Evolutionary conservation across 2,888 invertebrate species (phyloP).

Genomic region (Amiota mariae): DNA sequence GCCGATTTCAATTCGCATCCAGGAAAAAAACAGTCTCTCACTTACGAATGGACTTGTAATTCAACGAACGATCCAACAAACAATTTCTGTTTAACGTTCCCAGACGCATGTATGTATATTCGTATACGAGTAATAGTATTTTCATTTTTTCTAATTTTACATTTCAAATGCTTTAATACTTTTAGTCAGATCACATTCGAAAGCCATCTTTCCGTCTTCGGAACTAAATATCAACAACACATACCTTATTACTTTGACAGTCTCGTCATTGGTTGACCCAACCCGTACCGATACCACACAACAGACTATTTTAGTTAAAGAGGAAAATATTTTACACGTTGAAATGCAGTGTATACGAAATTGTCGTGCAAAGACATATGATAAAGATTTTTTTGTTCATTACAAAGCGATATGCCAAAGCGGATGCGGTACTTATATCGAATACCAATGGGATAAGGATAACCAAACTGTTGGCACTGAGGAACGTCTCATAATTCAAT

Average conservation of each 20-base stretch:
- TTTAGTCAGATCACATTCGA: too few species aligned
- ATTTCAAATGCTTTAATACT: too few species aligned
- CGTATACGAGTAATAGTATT: too few species aligned
- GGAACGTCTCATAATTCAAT: background rate
- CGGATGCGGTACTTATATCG: too few species aligned
- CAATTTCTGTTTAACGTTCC: too few species aligned
- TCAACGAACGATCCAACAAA: background rate
- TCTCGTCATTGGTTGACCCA: background rate
- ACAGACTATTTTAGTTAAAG: background rate
- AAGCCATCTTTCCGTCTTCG: too few species aligned
- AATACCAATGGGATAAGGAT: background rate
- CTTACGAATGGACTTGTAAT: background rate
- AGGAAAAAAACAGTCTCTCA: background rate
- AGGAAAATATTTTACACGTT: background rate
- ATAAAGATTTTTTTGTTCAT: background rate
- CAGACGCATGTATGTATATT: too few species aligned
- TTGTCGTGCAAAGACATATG: background rate
- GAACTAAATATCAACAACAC: too few species aligned
- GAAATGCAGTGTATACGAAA: background rate
- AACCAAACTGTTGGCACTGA: background rate
- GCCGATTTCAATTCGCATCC: background rate
- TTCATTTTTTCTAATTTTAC: too few species aligned
- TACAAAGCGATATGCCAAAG: background rate
- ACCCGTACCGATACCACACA: background rate
- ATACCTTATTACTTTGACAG: background rate